phyloP scores from a whole-genome alignment of 2,888 invertebrate species.

The Unio pictorum region DNA sequence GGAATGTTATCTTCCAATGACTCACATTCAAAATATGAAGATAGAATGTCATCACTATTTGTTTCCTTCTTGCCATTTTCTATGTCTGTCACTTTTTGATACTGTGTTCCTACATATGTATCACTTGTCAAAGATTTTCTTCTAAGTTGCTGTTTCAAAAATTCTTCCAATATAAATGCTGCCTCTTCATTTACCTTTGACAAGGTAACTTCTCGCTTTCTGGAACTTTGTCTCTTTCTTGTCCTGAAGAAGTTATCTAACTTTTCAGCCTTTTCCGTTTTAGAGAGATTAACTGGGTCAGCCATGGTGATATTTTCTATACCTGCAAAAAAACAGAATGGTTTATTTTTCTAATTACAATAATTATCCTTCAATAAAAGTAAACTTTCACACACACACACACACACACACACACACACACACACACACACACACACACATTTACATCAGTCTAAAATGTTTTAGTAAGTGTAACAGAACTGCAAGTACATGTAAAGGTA shows the following conservation, averaged over 20 bases:
- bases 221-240: slow-evolving; percentile 8
- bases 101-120: neutral
- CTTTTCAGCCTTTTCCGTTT: slow-evolving; percentile 18
- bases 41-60: slow-evolving; percentile 18
- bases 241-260: slow-evolving; percentile 16
- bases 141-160: slow-evolving; percentile 36
- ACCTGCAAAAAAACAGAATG: too few species aligned
- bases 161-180: slow-evolving; percentile 53
- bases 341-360: too few species aligned
- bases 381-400: too few species aligned
- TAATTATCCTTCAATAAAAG: too few species aligned
- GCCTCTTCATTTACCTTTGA: slow-evolving; percentile 49
- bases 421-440: too few species aligned
- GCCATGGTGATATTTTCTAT: neutral
- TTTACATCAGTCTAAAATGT: too few species aligned
- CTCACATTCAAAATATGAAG: slow-evolving; percentile 15
- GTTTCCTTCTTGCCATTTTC: slow-evolving; percentile 22
- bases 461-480: too few species aligned
- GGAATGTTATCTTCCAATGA: slow-evolving; percentile 35
- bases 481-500: too few species aligned
- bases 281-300: slow-evolving; percentile 17
- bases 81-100: slow-evolving; percentile 26
- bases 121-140: too few species aligned
- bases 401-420: too few species aligned
- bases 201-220: slow-evolving; percentile 23